Conservation (phyloP, 2,113 vertebrate species). For the Syngnathus scovelli region DNA sequence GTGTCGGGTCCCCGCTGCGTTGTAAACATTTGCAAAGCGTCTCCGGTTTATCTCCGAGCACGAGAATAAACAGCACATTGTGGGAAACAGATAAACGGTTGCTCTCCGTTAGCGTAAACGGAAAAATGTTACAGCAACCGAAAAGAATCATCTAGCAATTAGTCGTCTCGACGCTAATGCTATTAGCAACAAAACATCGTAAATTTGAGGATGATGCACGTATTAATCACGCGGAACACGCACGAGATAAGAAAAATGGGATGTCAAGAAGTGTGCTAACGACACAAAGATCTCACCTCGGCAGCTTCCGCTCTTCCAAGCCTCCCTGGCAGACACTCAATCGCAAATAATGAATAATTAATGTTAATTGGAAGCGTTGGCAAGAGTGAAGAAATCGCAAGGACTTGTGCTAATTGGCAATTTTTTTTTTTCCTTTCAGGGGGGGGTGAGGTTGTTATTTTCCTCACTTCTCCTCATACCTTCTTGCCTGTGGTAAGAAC, state of each 20-base stretch:
- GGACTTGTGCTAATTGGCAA: conserved; percentile 59
- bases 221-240: conserved; percentile 4
- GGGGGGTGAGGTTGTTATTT: conserved; percentile 11
- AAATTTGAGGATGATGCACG: background rate
- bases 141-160: background rate
- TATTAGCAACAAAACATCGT: background rate
- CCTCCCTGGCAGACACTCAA: conserved; percentile 41
- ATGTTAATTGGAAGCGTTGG: conserved; percentile 68
- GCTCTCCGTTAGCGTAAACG: conserved; percentile 1
- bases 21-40: conserved; percentile 35
- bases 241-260: conserved; percentile 9
- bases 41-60: conserved; percentile 30
- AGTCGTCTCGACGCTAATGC: background rate
- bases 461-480: conserved; percentile 26
- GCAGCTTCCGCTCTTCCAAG: conserved; percentile 30
- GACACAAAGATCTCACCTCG: conserved; percentile 42
- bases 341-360: conserved; percentile 69
- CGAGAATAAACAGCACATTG: conserved; percentile 30
- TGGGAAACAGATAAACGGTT: conserved; percentile 33
- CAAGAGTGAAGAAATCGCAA: conserved; percentile 63
- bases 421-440: conserved; percentile 31
- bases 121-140: background rate
- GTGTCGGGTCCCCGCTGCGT: conserved; percentile 26
- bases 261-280: conserved; percentile 22
- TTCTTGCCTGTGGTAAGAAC: conserved; percentile 49